Percentiles rank a stretch among this genome's conserved stretches.
These are phyloP conservation scores for Drosophila melanica DNA, from an alignment of 1,140 invertebrate species.

Conservation along the genomic window DNA sequence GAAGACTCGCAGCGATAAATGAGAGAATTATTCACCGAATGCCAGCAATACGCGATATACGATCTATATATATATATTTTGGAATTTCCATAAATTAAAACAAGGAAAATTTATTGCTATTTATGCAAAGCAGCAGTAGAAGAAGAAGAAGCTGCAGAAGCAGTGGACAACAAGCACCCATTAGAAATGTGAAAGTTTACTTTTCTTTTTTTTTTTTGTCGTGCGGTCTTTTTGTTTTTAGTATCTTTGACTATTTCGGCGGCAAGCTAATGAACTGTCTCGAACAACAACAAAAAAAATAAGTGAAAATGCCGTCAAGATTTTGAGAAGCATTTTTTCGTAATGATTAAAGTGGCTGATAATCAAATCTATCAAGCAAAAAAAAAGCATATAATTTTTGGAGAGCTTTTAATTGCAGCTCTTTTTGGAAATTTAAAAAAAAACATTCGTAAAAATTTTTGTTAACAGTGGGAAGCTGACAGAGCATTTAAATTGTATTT, in stretches of 20 bases:
- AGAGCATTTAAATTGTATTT: neutral
- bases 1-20: slow-evolving; percentile 50
- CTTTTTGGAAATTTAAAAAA: too few relatives aligned
- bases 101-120: slow-evolving; percentile 68
- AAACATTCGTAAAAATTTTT: neutral
- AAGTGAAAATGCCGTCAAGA: slow-evolving; percentile 24
- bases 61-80: slow-evolving; percentile 49
- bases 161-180: slow-evolving; percentile 39
- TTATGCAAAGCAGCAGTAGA: slow-evolving; percentile 45
- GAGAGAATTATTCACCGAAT: slow-evolving; percentile 23
- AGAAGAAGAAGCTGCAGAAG: slow-evolving; percentile 5
- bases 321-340: slow-evolving; percentile 7
- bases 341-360: slow-evolving; percentile 20
- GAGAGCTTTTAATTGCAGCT: neutral
- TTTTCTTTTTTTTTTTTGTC: slow-evolving; percentile 72
- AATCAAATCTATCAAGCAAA: slow-evolving; percentile 6
- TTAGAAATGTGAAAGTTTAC: slow-evolving; percentile 79
- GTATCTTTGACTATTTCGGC: slow-evolving; percentile 27
- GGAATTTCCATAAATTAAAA: slow-evolving; percentile 75
- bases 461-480: neutral
- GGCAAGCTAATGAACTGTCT: slow-evolving; percentile 68
- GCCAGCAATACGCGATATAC: neutral
- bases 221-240: slow-evolving; percentile 10
- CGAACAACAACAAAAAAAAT: slow-evolving; percentile 31
- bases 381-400: neutral